These are phyloP conservation scores for Syngnathus typhle DNA, from an alignment of 2,113 vertebrate genomes.

Conservation along the genomic window DNA sequence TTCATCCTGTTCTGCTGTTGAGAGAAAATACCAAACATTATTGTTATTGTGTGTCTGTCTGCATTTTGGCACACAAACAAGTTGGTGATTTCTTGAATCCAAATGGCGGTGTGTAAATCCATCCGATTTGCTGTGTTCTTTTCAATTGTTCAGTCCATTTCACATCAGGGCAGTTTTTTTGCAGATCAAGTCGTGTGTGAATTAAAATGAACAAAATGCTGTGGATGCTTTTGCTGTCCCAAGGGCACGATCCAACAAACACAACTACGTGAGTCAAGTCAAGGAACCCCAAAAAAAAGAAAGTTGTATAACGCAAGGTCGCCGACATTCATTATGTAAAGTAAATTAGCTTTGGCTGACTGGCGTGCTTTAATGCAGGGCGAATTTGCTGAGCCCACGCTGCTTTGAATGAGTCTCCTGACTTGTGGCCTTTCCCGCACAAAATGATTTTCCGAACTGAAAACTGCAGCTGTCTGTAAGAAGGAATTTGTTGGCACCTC, in stretches of 20 bases:
- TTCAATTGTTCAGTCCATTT: conserved; percentile 5
- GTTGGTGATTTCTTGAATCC: conserved; percentile 8
- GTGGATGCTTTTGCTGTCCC: not conserved
- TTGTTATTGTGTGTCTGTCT: not conserved
- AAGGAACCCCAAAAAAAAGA: not conserved
- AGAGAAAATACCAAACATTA: not conserved
- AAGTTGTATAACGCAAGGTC: conserved; percentile 26
- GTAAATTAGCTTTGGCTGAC: conserved; percentile 32
- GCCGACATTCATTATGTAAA: conserved; percentile 38
- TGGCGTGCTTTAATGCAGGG: conserved; percentile 21
- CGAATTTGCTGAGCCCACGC: not conserved
- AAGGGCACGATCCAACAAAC: conserved; percentile 15
- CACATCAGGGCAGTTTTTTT: conserved; percentile 9
- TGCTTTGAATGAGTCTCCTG: conserved; percentile 10
- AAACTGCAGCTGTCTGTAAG: conserved; percentile 7
- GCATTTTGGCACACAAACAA: not conserved
- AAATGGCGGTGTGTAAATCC: conserved; percentile 8
- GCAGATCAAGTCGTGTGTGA: not conserved
- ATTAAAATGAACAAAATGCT: not conserved
- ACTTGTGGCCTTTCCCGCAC: conserved; percentile 17
- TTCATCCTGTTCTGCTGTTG: not conserved
- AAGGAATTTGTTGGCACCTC: conserved; percentile 36
- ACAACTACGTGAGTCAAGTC: not conserved
- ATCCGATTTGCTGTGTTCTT: conserved; percentile 13
- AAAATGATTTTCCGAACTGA: conserved; percentile 21